Conservation (phyloP, 2,113 vertebrate genomes). For the Ursus arctos region DNA sequence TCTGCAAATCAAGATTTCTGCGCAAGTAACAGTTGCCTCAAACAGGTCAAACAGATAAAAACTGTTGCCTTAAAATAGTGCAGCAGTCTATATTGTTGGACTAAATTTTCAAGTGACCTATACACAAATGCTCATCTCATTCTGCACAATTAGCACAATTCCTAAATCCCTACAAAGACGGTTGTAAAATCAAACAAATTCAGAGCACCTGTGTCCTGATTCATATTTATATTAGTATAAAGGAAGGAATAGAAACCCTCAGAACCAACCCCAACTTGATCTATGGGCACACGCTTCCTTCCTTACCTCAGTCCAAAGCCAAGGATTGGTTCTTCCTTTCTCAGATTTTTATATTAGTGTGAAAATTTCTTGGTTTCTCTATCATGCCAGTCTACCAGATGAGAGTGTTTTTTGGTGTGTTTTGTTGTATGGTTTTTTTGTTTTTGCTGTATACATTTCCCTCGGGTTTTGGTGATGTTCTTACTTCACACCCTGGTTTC, state of each 20-base stretch:
- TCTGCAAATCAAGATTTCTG: neutral
- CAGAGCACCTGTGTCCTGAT: neutral
- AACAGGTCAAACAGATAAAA: neutral
- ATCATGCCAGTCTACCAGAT: neutral
- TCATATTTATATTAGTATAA: neutral
- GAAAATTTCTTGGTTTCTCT: neutral
- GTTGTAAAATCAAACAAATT: conserved; percentile 23
- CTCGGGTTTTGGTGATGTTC: neutral
- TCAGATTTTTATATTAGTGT: neutral
- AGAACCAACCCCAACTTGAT: neutral
- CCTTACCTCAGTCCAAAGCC: neutral
- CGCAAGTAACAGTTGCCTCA: neutral
- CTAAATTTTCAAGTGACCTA: conserved; percentile 10
- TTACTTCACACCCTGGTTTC: neutral
- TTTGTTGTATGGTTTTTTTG: neutral
- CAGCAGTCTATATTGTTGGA: neutral
- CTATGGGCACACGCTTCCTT: neutral
- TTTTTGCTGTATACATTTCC: neutral
- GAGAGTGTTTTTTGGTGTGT: neutral
- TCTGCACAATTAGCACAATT: neutral
- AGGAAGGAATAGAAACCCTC: neutral
- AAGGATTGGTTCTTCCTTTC: neutral
- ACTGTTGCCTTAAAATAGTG: neutral
- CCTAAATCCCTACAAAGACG: neutral
- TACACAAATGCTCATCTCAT: neutral